phyloP scores from a whole-genome alignment of 2,113 vertebrate species.

The Austrofundulus limnaeus region DNA sequence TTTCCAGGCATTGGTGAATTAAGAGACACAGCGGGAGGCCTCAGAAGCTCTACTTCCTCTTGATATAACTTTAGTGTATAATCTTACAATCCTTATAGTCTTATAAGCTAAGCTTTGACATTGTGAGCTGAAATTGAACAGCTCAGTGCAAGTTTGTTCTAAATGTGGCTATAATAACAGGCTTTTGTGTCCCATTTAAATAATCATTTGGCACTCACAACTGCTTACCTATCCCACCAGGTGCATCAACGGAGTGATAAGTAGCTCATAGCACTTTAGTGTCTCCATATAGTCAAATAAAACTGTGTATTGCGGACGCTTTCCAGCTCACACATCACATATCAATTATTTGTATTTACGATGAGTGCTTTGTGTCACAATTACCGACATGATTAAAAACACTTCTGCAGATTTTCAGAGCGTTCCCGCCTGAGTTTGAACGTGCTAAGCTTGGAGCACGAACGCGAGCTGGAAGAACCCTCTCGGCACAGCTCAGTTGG shows the following conservation, averaged over 20 bases:
- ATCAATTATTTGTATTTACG: not conserved
- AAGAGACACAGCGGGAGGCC: not conserved
- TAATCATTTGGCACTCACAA: not conserved
- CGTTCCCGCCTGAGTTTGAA: slow-evolving; percentile 1
- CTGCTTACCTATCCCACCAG: not conserved
- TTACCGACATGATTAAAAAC: slow-evolving; percentile 1
- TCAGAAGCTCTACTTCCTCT: not conserved
- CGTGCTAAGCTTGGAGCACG: slow-evolving; percentile 10
- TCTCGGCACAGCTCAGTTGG: slow-evolving; percentile 46
- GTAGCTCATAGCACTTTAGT: not conserved
- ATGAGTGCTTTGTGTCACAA: not conserved
- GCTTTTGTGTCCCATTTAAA: slow-evolving; percentile 36
- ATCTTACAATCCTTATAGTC: slow-evolving; percentile 15
- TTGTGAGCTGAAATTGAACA: slow-evolving; percentile 7
- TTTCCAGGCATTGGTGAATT: not conserved
- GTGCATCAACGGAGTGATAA: slow-evolving; percentile 9
- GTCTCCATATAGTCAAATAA: not conserved
- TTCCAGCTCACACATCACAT: not conserved
- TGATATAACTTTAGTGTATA: not conserved
- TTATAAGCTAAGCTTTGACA: slow-evolving; percentile 9
- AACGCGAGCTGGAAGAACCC: slow-evolving; percentile 34
- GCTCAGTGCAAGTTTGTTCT: slow-evolving; percentile 4
- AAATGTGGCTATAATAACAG: slow-evolving; percentile 37
- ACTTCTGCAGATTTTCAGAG: not conserved
- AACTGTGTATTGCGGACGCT: not conserved